Base-by-base conservation (phyloP, 2,888 invertebrate species). In the Euplagia quadripunctaria region DNA sequence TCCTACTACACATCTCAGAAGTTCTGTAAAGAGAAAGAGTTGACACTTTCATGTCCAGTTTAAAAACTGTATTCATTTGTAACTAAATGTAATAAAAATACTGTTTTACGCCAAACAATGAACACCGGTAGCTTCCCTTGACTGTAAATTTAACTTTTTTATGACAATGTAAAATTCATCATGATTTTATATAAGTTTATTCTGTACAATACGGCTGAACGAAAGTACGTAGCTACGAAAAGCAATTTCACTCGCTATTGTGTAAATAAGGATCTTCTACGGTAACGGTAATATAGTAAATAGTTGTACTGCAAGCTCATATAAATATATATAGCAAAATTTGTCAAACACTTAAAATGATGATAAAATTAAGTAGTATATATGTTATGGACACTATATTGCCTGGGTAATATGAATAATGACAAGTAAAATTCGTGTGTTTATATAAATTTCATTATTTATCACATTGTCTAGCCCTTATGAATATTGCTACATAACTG, bases 91-190 rank as follows among this genome's bases (percentile, higher is more conserved):
- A 55, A 55, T n/a, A 58, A 58, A n/a, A 20, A 12, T 20, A 58
- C 11, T 31, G 16, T 65, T 66, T 49, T 46, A 31, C 7, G 16
- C 5, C 43, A 17, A 16, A 52, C 20, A 49, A 16, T 55, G n/a
- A 49, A 70, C 51, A 31, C 46, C 43, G 41, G 70, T 73, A 81
- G 76, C 71, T 77, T 67, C 71, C 16, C 66, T 65, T 46, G 17
- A 43, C 17, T 80, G 76, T 78, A 76, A 51, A 42, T 78, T 72
- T 80, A 74, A 77, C 73, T 77, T 79, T 79, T 83, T 79, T 71
- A 77, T 69, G 73, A 81, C 83, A 82, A 81, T 82, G 83, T 82
- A 72, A 66, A 58, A 68, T 70, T 74, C 17, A 20, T 52, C 68
- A 83, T 77, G 72, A 72, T 79, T 75, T 74, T 68, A 74, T 71